Percentiles rank a stretch among this genome's conserved stretches.
Evolutionary conservation across 2,888 invertebrate species (phyloP).

Genomic region (Hirtodrosophila trivittata): DNA sequence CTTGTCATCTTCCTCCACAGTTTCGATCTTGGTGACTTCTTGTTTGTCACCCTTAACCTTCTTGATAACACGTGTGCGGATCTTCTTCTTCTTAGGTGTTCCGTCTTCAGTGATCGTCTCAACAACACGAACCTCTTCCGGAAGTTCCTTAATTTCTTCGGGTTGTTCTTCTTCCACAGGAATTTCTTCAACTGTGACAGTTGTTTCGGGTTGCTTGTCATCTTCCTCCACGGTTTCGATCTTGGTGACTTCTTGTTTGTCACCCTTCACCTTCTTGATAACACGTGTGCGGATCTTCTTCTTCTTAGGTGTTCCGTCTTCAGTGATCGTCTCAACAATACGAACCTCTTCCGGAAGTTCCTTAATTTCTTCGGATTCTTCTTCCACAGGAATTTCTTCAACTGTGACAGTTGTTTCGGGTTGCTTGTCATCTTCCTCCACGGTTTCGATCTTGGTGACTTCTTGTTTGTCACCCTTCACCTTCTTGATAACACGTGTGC

Average conservation of each 20-base stretch:
- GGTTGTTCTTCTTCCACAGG: constrained; percentile 24
- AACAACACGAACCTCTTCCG: constrained; percentile 13
- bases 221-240: constrained; percentile 62
- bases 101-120: constrained; percentile 20
- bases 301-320: constrained; percentile 47
- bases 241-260: constrained; percentile 59
- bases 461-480: constrained; percentile 54
- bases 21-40: constrained; percentile 25
- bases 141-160: constrained; percentile 11
- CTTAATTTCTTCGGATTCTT: constrained; percentile 24
- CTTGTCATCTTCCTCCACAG: constrained; percentile 24
- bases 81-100: constrained; percentile 18
- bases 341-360: constrained; percentile 48
- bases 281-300: constrained; percentile 58
- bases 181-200: constrained; percentile 49
- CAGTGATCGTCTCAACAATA: constrained; percentile 32
- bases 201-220: constrained; percentile 50
- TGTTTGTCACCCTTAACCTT: constrained; percentile 25
- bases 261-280: constrained; percentile 59
- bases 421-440: constrained; percentile 47
- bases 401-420: constrained; percentile 49
- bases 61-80: constrained; percentile 24
- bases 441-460: constrained; percentile 52
- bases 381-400: constrained; percentile 29
- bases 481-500: constrained; percentile 51